A percentile compares a stretch with the other conserved stretches of the same genome.
Evolutionary conservation across 2,113 vertebrate species (phyloP).

Genomic region (Nothobranchius kuhntae): DNA sequence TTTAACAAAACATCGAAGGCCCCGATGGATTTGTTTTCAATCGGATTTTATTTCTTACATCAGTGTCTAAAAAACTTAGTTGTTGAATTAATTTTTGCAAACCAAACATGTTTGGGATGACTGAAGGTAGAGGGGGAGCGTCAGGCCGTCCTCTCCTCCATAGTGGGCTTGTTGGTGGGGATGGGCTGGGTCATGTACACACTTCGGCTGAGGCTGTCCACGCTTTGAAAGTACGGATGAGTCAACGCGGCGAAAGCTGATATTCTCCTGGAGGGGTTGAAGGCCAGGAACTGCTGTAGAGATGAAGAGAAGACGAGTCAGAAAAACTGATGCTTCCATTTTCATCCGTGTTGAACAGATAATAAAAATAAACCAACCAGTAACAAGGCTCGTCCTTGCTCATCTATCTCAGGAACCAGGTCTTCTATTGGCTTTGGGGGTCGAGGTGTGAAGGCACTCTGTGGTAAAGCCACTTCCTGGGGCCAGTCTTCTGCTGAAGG

Average conservation of each 20-base stretch:
- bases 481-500: conserved; percentile 96
- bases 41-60: no score
- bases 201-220: conserved; percentile 90
- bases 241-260: conserved; percentile 92
- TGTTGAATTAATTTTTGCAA: background rate
- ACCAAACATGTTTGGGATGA: conserved; percentile 18
- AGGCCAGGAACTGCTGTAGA: conserved; percentile 92
- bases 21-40: no score
- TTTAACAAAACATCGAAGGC: no score
- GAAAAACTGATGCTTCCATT: no score
- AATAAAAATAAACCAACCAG: conserved; percentile 79
- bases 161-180: conserved; percentile 87
- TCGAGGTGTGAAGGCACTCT: conserved; percentile 90
- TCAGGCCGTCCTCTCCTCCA: conserved; percentile 89
- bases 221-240: conserved; percentile 92
- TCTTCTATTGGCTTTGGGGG: conserved; percentile 88
- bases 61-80: conserved; percentile 36
- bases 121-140: conserved; percentile 18
- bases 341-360: background rate
- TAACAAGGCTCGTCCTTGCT: conserved; percentile 91
- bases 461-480: conserved; percentile 91
- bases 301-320: background rate
- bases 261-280: conserved; percentile 94
- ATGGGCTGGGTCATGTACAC: conserved; percentile 84
- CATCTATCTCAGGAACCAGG: conserved; percentile 93